Evolutionary conservation across 2,888 invertebrate genomes (phyloP).

Genomic region (Melanostoma scalare): DNA sequence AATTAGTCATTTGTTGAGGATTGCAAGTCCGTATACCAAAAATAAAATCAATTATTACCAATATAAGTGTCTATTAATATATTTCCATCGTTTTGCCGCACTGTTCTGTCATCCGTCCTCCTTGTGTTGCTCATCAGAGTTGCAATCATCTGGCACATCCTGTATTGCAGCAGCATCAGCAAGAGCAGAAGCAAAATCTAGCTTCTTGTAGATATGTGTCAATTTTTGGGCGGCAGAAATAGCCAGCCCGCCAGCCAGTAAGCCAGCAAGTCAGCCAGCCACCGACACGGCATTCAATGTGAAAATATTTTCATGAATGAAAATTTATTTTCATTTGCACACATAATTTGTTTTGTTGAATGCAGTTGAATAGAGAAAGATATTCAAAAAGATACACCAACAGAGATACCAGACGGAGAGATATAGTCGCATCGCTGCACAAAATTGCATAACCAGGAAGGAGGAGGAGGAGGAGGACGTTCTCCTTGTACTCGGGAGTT

Average conservation of each 20-base stretch:
- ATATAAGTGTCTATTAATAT: constrained; percentile 66
- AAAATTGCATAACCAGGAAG: constrained; percentile 25
- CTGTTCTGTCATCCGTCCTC: background rate
- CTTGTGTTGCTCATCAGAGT: background rate
- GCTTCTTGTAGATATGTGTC: constrained; percentile 61
- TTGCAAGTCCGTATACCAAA: constrained; percentile 52
- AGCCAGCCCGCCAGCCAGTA: background rate
- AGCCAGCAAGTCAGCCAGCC: background rate
- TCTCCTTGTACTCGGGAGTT: constrained; percentile 16
- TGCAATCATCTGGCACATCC: constrained; percentile 54
- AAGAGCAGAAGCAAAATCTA: background rate
- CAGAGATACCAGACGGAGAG: constrained; percentile 12
- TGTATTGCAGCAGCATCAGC: constrained; percentile 58
- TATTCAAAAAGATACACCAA: background rate
- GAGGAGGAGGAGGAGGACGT: background rate
- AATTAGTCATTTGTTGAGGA: constrained; percentile 63
- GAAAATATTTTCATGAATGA: constrained; percentile 73
- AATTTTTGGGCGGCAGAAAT: constrained; percentile 61
- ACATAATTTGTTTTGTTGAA: constrained; percentile 67
- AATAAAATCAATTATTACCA: constrained; percentile 73
- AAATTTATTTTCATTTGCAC: constrained; percentile 72
- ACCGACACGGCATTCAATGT: constrained; percentile 38
- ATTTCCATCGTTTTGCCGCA: constrained; percentile 29
- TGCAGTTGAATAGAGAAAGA: constrained; percentile 48
- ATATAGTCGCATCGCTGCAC: constrained; percentile 13